These are phyloP conservation scores for Heteromyza rotundicornis DNA, from an alignment of 2,888 invertebrate genomes.

Conservation along the genomic window DNA sequence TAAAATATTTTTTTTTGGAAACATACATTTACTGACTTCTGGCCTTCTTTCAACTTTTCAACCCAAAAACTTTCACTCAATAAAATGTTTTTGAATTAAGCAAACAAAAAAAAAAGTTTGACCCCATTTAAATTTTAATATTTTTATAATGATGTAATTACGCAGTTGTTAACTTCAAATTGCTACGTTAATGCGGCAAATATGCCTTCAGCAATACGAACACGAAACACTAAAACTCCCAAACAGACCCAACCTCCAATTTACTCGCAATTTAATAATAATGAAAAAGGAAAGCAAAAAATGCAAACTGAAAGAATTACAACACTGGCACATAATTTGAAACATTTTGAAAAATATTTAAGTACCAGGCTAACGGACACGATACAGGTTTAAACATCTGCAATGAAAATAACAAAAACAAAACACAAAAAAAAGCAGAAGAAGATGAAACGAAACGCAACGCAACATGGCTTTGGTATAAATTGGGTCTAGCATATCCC, in stretches of 20 bases:
- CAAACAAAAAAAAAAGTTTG: no score
- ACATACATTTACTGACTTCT: no score
- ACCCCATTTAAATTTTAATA: no score
- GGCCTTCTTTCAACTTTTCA: no score
- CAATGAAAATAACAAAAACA: not conserved
- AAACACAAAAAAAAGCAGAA: not conserved
- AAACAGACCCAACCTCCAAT: not conserved
- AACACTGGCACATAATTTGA: slow-evolving; percentile 1
- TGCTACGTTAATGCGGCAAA: not conserved
- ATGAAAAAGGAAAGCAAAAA: no score
- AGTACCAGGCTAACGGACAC: no score
- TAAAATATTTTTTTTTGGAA: no score
- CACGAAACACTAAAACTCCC: not conserved
- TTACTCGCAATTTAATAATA: no score
- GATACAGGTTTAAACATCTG: no score
- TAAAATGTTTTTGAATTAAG: no score
- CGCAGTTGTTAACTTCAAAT: not conserved
- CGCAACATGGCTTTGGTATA: not conserved
- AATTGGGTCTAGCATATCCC: not conserved
- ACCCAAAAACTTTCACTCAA: no score
- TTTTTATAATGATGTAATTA: not conserved
- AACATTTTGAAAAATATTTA: not conserved
- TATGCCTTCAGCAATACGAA: not conserved
- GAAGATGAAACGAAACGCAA: not conserved
- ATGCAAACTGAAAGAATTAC: no score